These are phyloP conservation scores for Acanthis flammea DNA, from an alignment of 2,797 vertebrate species.

Conservation along the genomic window DNA sequence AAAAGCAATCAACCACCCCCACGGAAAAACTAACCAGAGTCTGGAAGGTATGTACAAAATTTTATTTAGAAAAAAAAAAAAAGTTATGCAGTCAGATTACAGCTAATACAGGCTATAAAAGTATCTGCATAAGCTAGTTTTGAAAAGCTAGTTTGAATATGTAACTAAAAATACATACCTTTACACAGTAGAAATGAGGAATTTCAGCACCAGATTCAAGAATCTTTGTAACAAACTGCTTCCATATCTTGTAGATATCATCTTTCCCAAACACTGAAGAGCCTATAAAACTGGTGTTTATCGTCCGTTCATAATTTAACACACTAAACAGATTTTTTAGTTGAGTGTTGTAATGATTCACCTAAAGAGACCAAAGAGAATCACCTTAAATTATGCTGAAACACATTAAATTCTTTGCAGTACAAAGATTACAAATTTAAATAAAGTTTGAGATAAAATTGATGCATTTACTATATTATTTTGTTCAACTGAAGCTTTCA, in stretches of 20 bases:
- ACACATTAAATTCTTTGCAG: neutral
- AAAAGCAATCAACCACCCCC: neutral
- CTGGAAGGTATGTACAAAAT: neutral
- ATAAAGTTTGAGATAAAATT: neutral
- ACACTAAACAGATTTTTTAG: constrained; percentile 83
- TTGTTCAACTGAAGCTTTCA: neutral
- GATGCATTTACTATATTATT: neutral
- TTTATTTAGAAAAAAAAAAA: neutral
- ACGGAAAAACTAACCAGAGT: neutral
- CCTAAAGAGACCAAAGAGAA: constrained; percentile 37
- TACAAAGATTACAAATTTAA: neutral
- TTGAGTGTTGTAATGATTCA: constrained; percentile 42
- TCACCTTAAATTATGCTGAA: neutral
- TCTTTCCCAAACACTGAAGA: constrained; percentile 87
- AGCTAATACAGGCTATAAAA: neutral
- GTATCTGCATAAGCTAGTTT: neutral
- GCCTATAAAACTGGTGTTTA: constrained; percentile 77
- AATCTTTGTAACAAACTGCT: constrained; percentile 71
- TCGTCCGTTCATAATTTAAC: constrained; percentile 80
- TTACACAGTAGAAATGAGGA: constrained; percentile 88
- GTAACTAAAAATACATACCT: constrained; percentile 76
- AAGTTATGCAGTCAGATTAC: neutral
- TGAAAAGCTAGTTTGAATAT: neutral
- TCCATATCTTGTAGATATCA: constrained; percentile 82
- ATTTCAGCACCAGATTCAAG: constrained; percentile 21